A percentile compares a stretch with the other conserved stretches of the same genome.
Evolutionary conservation across 2,888 invertebrate species (phyloP).

Genomic region (Troides helena): DNA sequence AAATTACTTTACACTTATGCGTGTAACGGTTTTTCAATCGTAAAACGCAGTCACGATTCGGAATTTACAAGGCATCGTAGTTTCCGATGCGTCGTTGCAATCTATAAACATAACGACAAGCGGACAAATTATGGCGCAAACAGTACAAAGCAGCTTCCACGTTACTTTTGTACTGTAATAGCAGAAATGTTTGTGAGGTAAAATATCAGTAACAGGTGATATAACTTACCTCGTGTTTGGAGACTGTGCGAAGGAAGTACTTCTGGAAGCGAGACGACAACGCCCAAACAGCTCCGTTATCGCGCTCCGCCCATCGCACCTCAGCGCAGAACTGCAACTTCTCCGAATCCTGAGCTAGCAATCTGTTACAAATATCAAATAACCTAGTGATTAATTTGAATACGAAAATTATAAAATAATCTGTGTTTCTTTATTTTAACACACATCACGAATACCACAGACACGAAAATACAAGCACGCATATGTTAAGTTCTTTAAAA

Average conservation of each 20-base stretch:
- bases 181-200: not conserved
- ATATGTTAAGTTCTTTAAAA: too few relatives aligned
- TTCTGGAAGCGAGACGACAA: constrained; percentile 89
- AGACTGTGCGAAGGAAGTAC: constrained; percentile 85
- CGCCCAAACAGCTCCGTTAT: constrained; percentile 86
- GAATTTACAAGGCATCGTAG: constrained; percentile 4
- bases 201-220: not conserved
- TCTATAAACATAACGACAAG: constrained; percentile 6
- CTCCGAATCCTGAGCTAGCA: constrained; percentile 86
- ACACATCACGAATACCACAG: too few relatives aligned
- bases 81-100: constrained; percentile 6
- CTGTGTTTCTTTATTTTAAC: too few relatives aligned
- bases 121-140: not conserved
- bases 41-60: constrained; percentile 16
- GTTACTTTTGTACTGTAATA: not conserved
- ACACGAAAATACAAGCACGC: too few relatives aligned
- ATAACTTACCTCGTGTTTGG: constrained; percentile 80
- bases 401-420: not conserved
- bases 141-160: not conserved
- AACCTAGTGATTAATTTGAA: not conserved
- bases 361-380: constrained; percentile 62
- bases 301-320: constrained; percentile 83
- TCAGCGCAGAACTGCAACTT: constrained; percentile 90
- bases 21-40: constrained; percentile 4
- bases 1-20: not conserved